Evolutionary conservation across 1,140 invertebrate species (phyloP).

Genomic region (Drosophila orosa): DNA sequence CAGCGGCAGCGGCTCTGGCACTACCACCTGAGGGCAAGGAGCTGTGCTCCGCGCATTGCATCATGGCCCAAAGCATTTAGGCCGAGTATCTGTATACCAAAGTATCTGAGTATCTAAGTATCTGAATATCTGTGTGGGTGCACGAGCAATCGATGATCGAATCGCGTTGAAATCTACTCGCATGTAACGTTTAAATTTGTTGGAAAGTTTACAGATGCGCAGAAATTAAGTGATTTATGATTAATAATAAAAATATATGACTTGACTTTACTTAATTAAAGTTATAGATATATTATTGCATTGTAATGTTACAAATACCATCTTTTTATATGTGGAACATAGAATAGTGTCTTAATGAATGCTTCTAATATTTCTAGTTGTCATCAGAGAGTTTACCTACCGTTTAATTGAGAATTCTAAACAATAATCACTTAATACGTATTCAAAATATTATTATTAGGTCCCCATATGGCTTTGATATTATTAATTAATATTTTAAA

Average conservation of each 20-base stretch:
- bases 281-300: no score
- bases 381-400: no score
- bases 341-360: no score
- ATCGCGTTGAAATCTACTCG: slow-evolving; percentile 81
- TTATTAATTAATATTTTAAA: not conserved
- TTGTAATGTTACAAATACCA: no score
- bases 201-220: slow-evolving; percentile 23
- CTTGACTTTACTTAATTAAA: no score
- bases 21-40: slow-evolving; percentile 73
- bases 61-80: slow-evolving; percentile 37
- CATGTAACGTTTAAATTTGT: slow-evolving; percentile 83
- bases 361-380: no score
- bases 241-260: not conserved
- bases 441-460: no score
- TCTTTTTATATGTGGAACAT: no score
- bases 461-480: no score
- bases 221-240: not conserved
- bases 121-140: slow-evolving; percentile 61
- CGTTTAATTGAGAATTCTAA: no score
- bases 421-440: no score
- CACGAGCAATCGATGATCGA: slow-evolving; percentile 70
- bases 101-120: slow-evolving; percentile 39
- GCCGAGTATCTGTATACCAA: slow-evolving; percentile 5
- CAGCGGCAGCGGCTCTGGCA: slow-evolving; percentile 7
- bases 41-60: slow-evolving; percentile 58